Conservation (phyloP, 1,140 invertebrate genomes). For the Babylonia areolata region DNA sequence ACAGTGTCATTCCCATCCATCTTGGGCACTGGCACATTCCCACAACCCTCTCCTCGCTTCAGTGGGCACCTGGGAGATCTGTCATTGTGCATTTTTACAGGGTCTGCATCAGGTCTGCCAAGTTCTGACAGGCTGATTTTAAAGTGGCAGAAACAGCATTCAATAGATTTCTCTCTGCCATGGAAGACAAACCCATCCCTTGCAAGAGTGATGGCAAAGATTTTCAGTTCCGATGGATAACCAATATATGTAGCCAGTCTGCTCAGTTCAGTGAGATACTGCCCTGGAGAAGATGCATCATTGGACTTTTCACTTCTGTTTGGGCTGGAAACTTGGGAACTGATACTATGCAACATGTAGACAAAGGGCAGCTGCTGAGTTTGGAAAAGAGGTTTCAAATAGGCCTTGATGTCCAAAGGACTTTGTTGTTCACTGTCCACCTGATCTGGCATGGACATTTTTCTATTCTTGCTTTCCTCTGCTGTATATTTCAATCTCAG, state of each 20-base stretch:
- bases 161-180: background rate
- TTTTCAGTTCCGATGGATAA: background rate
- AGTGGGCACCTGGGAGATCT: constrained; percentile 8
- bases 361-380: background rate
- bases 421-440: background rate
- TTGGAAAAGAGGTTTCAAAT: background rate
- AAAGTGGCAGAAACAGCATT: constrained; percentile 22
- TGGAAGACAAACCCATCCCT: constrained; percentile 16
- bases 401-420: constrained; percentile 13
- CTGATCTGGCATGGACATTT: background rate
- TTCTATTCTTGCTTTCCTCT: background rate
- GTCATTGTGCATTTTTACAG: background rate
- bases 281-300: background rate
- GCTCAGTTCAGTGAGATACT: background rate
- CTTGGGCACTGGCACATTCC: constrained; percentile 22
- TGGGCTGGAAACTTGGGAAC: background rate
- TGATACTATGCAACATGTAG: constrained; percentile 4
- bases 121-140: background rate
- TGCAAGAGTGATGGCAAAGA: constrained; percentile 13
- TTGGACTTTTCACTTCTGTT: background rate
- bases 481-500: background rate
- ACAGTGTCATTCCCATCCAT: too few relatives aligned
- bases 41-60: background rate
- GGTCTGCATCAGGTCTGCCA: background rate
- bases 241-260: constrained; percentile 4